These are phyloP conservation scores for Remorina albescens DNA, from an alignment of 2,797 vertebrate genomes.

Conservation along the genomic window DNA sequence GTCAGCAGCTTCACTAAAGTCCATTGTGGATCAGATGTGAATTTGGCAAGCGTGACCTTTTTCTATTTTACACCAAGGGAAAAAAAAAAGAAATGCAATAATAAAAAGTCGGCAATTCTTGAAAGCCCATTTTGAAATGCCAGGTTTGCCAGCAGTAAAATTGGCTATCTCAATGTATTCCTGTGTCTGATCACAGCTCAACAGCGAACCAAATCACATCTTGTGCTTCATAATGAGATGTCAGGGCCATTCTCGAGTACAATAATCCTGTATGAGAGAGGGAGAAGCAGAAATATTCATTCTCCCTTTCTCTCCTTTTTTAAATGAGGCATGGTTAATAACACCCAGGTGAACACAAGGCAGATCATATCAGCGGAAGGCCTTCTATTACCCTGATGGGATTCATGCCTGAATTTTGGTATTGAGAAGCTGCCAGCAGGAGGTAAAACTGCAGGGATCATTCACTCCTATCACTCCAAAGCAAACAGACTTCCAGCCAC, in stretches of 20 bases:
- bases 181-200: constrained; percentile 53
- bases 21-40: constrained; percentile 17
- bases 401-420: constrained; percentile 43
- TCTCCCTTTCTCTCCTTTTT: constrained; percentile 5
- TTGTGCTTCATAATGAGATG: constrained; percentile 61
- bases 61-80: constrained; percentile 6
- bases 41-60: constrained; percentile 58
- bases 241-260: constrained; percentile 44
- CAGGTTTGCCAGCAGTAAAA: constrained; percentile 41
- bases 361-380: constrained; percentile 36
- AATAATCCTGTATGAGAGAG: constrained; percentile 33
- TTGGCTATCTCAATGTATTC: constrained; percentile 56
- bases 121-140: constrained; percentile 36
- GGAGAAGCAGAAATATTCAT: constrained; percentile 40
- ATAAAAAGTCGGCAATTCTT: constrained; percentile 3
- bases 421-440: constrained; percentile 37
- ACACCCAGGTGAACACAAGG: constrained; percentile 32
- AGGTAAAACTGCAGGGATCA: constrained; percentile 35
- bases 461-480: not conserved
- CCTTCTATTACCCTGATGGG: constrained; percentile 48
- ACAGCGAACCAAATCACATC: constrained; percentile 50
- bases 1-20: constrained; percentile 31
- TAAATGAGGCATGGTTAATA: constrained; percentile 36
- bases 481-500: not conserved
- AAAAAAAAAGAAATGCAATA: not conserved